Evolutionary conservation across 2,113 vertebrate genomes (phyloP), one percentile per base, ranked within the genome.

Genomic region (Scartelaos histophorus): DNA sequence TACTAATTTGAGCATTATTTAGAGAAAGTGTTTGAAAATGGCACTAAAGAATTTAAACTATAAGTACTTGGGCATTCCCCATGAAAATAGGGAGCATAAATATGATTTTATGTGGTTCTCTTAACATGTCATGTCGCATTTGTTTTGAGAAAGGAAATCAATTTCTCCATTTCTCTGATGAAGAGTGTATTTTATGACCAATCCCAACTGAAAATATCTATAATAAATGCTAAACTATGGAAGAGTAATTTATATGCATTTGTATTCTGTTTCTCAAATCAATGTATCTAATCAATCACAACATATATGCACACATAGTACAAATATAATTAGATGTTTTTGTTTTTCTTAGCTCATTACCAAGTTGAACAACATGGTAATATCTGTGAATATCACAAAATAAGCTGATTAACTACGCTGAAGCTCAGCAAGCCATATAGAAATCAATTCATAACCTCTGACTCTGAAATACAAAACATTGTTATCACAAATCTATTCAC

Each of bases 1-100:
- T 88, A 89, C 88, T 75, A 88, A 88, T 82, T 88, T 90, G 88
- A 83, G 71, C 83, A 90, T 85, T 77, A 89, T 81, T 72, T 73
- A 54, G 53, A 25, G 56, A 57, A 22, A 17, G 22, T 29, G 68
- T 77, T 82, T 76, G 62, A 65, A 24, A 82, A 71, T 38, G 68
- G 66, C 19, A 29, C 19, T 53, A 21, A 45, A 69, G 70, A 71
- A 66, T 71, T 57, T 61, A 6, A 58, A 66, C 75, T 80, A 75
- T 11, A 77, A 78, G 78, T 66, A 61, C 43, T 47, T 35, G n/a
- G 43, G 61, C 58, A 57, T 74, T 73, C 56, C 2, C 66, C 35
- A 73, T 82, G 57, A 54, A n/a, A 74, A 67, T 12, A 78, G 16
- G 34, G 16, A 38, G 19, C 65, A 67, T 46, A 21, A 53, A 51